Conservation (phyloP, 2,797 vertebrate species). For the Ctenopoma multispine region DNA sequence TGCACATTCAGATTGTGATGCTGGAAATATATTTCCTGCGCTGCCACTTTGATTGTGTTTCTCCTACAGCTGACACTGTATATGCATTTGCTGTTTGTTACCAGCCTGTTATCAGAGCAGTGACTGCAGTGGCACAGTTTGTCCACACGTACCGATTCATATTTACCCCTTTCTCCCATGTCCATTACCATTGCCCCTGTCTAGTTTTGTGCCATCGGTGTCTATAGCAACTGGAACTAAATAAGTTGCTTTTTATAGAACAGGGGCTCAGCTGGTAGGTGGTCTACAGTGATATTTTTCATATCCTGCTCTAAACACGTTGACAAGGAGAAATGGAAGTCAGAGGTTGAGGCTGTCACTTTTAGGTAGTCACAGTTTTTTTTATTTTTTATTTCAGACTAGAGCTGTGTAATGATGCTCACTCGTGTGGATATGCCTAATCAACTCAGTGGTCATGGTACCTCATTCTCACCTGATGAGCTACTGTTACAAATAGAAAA, state of each 20-base stretch:
- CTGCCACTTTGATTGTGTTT: neutral
- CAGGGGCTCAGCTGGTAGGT: conserved; percentile 63
- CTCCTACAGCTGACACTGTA: neutral
- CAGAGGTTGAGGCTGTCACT: conserved; percentile 7
- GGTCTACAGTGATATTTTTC: conserved; percentile 55
- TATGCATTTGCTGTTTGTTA: conserved; percentile 29
- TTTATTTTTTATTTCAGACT: neutral
- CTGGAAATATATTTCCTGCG: neutral
- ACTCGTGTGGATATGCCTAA: accelerated
- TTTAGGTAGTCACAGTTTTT: neutral
- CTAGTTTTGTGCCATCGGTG: conserved; percentile 52
- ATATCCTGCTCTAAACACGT: conserved; percentile 42
- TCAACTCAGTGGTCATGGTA: neutral
- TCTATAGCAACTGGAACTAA: conserved; percentile 64
- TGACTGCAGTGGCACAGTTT: conserved; percentile 49
- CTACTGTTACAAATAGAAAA: neutral
- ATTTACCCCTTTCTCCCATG: conserved; percentile 13
- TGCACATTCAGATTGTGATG: neutral
- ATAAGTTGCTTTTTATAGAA: conserved; percentile 64
- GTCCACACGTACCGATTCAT: conserved; percentile 45
- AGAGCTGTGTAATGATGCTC: neutral
- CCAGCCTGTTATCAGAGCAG: conserved; percentile 46
- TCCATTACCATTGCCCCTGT: conserved; percentile 33
- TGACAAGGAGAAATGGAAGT: conserved; percentile 11
- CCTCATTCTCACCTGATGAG: neutral